Percentiles rank a stretch among this genome's conserved stretches.
Evolutionary conservation across 1,140 invertebrate genomes (phyloP).

Genomic region (Anoplophora glabripennis): DNA sequence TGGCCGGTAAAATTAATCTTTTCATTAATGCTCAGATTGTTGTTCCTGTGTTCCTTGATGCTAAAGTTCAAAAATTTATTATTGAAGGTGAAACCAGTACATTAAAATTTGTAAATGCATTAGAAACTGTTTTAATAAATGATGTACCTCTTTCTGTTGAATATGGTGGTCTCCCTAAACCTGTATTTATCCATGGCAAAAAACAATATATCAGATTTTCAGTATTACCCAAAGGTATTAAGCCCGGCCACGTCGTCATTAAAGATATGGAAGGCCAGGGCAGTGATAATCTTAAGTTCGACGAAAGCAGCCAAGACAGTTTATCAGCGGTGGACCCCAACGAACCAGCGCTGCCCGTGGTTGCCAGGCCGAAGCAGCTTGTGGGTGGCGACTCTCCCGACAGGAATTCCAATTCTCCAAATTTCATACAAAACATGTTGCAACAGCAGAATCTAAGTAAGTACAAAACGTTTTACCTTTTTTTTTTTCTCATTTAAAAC

Average conservation of each 20-base stretch:
- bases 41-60: constrained; percentile 80
- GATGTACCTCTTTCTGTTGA: constrained; percentile 74
- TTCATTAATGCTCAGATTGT: constrained; percentile 76
- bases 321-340: neutral
- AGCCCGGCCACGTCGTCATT: constrained; percentile 66
- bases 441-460: constrained; percentile 40
- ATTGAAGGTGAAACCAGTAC: constrained; percentile 73
- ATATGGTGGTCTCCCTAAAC: constrained; percentile 90
- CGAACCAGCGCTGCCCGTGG: constrained; percentile 25
- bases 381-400: constrained; percentile 35
- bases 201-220: constrained; percentile 82
- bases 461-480: constrained; percentile 9
- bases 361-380: neutral
- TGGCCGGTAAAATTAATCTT: constrained; percentile 78
- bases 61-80: constrained; percentile 77
- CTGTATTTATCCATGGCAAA: constrained; percentile 74
- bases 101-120: constrained; percentile 74
- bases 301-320: constrained; percentile 30
- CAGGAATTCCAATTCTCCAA: constrained; percentile 41
- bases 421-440: constrained; percentile 35
- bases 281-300: constrained; percentile 5
- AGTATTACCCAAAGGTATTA: constrained; percentile 71
- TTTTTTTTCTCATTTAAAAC: too few species aligned
- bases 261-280: constrained; percentile 60
- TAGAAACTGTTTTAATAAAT: constrained; percentile 77